Evolutionary conservation across 2,888 invertebrate genomes (phyloP), one percentile per base, ranked within the genome.

Genomic region (Pammene fasciana): DNA sequence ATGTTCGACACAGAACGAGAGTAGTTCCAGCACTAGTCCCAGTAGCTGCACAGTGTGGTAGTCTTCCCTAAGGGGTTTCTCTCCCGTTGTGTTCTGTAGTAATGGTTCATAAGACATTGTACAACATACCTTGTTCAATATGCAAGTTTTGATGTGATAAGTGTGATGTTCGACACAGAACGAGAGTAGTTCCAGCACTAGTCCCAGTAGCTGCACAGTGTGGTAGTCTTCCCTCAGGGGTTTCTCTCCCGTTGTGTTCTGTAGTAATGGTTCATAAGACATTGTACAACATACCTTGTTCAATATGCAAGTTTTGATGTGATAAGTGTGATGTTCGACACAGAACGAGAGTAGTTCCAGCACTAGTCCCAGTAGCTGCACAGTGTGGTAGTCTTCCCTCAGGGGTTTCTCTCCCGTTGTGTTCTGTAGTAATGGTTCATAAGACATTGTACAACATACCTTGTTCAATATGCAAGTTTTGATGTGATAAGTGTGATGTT

Each of bases 101-200:
- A 26, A 26, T 26, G 26, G 26, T 26, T 26, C 26, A 26, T 26
- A 26, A 26, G 4, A 3, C 26, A 26, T 26, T 26, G 26, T 26
- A 13, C 5, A 43, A 43, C 13, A 26, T 56, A 92, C 93, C 93
- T 98, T 99, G 93, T 97, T 97, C 83, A 99, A 94, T 89, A 99
- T 97, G 93, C 98, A 99, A 87, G 98, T 98, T 89, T 99, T 99
- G 90, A 99, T 99, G 93, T 99, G 98, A 94, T 98, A 99, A 71
- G 98, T 97, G 93, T 99, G 99, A 93, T 99, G 99, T 88, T 99
- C 99, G 60, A 99, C 98, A 92, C 99, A 99, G 93, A 99, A 99
- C 50, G 98, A 97, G 75, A 99, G 93, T 78, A 99, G 94, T 88
- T 99, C 99, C 79, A 99, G 92, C 74, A 99, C 98, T 76, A 99